Conservation (phyloP, 2,888 invertebrate species). For the Blastobasis adustella region DNA sequence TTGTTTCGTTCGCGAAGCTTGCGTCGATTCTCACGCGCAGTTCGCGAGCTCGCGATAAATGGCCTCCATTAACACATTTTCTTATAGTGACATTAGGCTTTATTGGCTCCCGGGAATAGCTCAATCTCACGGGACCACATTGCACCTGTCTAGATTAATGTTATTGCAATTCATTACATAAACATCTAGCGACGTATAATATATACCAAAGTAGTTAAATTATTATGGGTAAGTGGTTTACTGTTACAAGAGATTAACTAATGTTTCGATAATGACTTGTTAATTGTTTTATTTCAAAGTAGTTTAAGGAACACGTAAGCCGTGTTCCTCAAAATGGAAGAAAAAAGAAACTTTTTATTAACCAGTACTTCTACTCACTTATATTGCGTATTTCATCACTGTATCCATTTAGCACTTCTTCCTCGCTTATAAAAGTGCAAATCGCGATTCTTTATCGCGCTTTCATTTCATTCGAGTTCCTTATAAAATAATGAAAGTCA, state of each 20-base stretch:
- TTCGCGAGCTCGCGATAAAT: conserved; percentile 40
- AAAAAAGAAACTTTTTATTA: no score
- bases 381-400: no score
- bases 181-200: conserved; percentile 1
- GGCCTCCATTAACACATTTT: conserved; percentile 52
- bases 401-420: not conserved
- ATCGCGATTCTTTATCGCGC: conserved; percentile 12
- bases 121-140: conserved; percentile 37
- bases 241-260: no score
- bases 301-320: no score
- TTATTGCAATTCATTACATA: conserved; percentile 23
- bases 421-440: not conserved
- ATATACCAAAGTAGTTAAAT: no score
- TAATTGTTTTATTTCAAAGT: no score
- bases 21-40: conserved; percentile 33
- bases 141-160: conserved; percentile 34
- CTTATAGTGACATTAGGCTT: conserved; percentile 56
- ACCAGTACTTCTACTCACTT: no score
- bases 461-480: conserved; percentile 14
- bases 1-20: conserved; percentile 14
- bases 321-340: no score
- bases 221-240: no score
- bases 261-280: no score
- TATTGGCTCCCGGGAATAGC: conserved; percentile 50
- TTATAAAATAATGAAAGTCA: conserved; percentile 27